Base-by-base conservation (phyloP, 1,140 invertebrate genomes). In the Chironomus striatipennis region DNA sequence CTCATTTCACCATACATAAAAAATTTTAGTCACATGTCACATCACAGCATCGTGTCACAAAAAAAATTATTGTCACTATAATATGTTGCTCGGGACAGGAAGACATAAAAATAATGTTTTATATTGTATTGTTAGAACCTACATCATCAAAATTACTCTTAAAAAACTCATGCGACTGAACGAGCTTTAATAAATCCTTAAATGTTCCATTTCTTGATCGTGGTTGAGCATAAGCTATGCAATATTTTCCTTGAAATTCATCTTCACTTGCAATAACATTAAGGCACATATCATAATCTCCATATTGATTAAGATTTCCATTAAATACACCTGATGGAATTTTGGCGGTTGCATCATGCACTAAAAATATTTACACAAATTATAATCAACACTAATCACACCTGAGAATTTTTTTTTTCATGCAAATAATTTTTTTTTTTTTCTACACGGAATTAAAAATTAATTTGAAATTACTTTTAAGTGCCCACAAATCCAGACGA, bases 271-370 rank as follows among this genome's bases (percentile, higher is more conserved):
- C 81, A 18, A 82, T 77, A 7, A 79, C 78, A 73, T 78, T 80
- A n/a, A 88, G 77, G 77, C 88, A 89, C 77, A 87, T 83, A 80
- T 88, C 87, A 76, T 86, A 88, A 78, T 89, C 88, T 5, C 88
- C 87, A 24, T 86, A 85, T 77, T 89, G 87, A 77, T 89, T 88
- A 0, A 85, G 81, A 77, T 89, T 89, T 1, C 88, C 88, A 76
- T 83, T 87, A 4, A 89, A 78, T 42, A 89, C 81, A 15, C 87
- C 87, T 0, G 87, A 85, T 1, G 87, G 86, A 3, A 87, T 78
- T 79, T 88, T 88, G 1, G 86, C 87, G 8, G 85, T 84, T 15
- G 87, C 83, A 79, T 89, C 88, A 75, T 87, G 85, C 87, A 89
- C 88, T 89, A 81, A 10, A 86, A 87, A 12, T 65, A 43, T 17